These are phyloP conservation scores for Solenopsis invicta DNA, from an alignment of 1,140 invertebrate genomes.

Conservation along the genomic window DNA sequence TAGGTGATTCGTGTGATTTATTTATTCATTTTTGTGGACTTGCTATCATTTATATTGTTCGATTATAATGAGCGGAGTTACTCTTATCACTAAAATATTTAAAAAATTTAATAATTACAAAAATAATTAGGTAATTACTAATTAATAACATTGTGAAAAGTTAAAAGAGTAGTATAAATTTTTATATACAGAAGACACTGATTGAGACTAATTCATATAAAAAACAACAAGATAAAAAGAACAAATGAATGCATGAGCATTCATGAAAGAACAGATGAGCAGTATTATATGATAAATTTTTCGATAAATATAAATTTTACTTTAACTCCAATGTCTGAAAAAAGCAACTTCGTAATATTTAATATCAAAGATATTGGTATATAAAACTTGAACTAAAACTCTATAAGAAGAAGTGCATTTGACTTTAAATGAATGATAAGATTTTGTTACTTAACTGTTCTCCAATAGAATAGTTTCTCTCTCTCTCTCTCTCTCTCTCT, in stretches of 20 bases:
- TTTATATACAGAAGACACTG: not conserved
- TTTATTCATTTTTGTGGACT: not conserved
- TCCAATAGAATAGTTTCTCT: not conserved
- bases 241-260: not conserved
- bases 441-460: conserved; percentile 15
- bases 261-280: not conserved
- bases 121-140: conserved; percentile 1
- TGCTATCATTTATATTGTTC: not conserved
- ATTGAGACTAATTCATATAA: not conserved
- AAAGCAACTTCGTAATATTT: conserved; percentile 1
- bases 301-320: not conserved
- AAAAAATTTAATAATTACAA: not conserved
- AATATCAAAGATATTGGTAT: not conserved
- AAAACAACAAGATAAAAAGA: not conserved
- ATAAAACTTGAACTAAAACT: not conserved
- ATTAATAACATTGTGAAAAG: not conserved
- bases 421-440: conserved; percentile 28
- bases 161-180: not conserved
- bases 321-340: not conserved
- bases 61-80: not conserved
- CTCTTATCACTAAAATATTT: not conserved
- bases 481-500: too few relatives aligned
- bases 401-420: not conserved
- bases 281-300: not conserved
- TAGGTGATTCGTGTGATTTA: not conserved